phyloP scores from a whole-genome alignment of 2,888 invertebrate species.

The Saturnia japonica region DNA sequence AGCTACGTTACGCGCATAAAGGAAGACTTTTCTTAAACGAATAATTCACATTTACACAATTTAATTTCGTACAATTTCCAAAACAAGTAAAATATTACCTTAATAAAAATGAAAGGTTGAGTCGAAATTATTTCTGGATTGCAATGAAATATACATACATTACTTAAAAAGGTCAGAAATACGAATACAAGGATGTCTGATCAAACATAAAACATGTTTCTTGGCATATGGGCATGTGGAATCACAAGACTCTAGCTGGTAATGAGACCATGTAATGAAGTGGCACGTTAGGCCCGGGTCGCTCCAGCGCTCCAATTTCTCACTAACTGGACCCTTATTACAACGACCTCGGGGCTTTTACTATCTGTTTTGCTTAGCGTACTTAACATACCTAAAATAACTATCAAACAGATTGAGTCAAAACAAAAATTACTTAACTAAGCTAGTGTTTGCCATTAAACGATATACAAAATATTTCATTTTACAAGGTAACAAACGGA shows the following conservation, averaged over 20 bases:
- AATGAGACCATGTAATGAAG: conserved; percentile 72
- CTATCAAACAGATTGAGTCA: conserved; percentile 25
- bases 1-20: conserved; percentile 57
- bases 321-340: conserved; percentile 66
- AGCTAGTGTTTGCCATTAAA: conserved; percentile 21
- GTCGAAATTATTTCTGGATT: conserved; percentile 14
- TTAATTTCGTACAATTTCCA: conserved; percentile 68
- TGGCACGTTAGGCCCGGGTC: conserved; percentile 65
- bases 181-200: conserved; percentile 6
- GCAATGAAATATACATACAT: conserved; percentile 2
- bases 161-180: background rate
- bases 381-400: conserved; percentile 35
- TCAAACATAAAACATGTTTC: conserved; percentile 21
- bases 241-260: conserved; percentile 46
- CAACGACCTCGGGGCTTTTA: conserved; percentile 59
- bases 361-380: conserved; percentile 41
- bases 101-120: conserved; percentile 19
- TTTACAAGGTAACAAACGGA: conserved; percentile 9
- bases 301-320: conserved; percentile 67
- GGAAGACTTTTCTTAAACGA: conserved; percentile 68
- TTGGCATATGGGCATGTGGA: conserved; percentile 37
- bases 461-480: background rate
- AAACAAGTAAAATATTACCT: conserved; percentile 47
- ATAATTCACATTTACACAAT: conserved; percentile 74
- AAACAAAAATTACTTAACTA: background rate